A percentile compares a stretch with the other conserved stretches of the same genome.
Conservation (phyloP, 2,113 vertebrate genomes). For the Percopsis transmontana region DNA sequence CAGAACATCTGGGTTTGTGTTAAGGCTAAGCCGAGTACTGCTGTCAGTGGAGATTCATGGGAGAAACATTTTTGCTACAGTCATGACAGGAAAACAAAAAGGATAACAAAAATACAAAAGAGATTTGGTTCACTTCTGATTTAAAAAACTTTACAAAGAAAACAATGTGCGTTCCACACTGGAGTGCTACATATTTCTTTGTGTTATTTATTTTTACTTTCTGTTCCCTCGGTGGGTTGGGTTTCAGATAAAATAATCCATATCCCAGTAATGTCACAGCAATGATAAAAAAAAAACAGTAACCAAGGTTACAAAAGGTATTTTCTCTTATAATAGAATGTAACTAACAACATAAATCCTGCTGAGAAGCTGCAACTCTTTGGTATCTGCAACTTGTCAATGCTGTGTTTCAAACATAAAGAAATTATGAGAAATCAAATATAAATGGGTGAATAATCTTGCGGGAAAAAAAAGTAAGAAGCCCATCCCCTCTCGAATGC, state of each 20-base stretch:
- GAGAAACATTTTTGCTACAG: background rate
- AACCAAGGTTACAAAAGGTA: constrained; percentile 33
- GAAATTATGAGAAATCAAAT: constrained; percentile 16
- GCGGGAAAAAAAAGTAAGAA: constrained; percentile 8
- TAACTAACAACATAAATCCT: background rate
- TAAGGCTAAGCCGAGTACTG: background rate
- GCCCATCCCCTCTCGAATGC: constrained; percentile 25
- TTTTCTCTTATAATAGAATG: constrained; percentile 11
- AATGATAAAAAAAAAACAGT: constrained; percentile 29
- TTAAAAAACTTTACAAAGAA: constrained; percentile 5
- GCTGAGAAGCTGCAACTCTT: constrained; percentile 35
- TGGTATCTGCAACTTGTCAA: constrained; percentile 39
- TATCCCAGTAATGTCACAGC: constrained; percentile 60
- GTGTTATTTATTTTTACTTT: constrained; percentile 9
- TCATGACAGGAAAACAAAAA: background rate
- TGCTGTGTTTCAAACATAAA: constrained; percentile 1
- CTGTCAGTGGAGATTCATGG: background rate
- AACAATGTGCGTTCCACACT: background rate
- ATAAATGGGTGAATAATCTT: constrained; percentile 42
- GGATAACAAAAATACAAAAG: constrained; percentile 9
- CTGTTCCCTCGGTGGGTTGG: background rate
- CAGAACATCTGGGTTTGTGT: too few relatives aligned
- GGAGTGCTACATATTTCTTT: background rate
- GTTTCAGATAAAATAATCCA: constrained; percentile 11
- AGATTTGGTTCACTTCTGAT: constrained; percentile 19